These are phyloP conservation scores for Syngnathus floridae DNA, from an alignment of 2,113 vertebrate species.

Conservation along the genomic window DNA sequence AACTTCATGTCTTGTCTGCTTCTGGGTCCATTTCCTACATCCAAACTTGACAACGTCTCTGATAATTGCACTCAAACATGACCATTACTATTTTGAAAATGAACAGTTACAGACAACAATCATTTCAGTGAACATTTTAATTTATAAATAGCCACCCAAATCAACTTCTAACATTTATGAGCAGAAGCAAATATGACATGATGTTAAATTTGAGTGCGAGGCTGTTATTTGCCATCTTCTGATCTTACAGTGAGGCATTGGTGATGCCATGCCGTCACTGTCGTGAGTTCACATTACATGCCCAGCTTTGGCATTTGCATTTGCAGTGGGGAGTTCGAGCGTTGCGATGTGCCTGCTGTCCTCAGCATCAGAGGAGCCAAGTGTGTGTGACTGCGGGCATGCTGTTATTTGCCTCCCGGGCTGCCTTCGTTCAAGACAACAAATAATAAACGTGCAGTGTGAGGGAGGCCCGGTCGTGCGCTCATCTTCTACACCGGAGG, in stretches of 20 bases:
- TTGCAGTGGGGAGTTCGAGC: constrained; percentile 9
- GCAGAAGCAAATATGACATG: neutral
- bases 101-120: constrained; percentile 11
- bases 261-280: constrained; percentile 16
- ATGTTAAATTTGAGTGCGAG: neutral
- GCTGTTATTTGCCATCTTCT: constrained; percentile 16
- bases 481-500: constrained; percentile 14
- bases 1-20: too few relatives aligned
- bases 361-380: constrained; percentile 1
- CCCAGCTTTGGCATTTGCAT: constrained; percentile 30
- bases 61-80: neutral
- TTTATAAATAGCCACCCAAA: constrained; percentile 25
- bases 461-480: constrained; percentile 43
- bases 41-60: neutral
- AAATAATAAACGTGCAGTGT: constrained; percentile 25
- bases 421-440: constrained; percentile 34
- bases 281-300: constrained; percentile 28
- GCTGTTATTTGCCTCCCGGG: constrained; percentile 1
- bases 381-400: constrained; percentile 23
- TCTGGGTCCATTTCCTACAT: too few relatives aligned
- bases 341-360: constrained; percentile 25
- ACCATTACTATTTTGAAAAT: constrained; percentile 3
- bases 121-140: constrained; percentile 5
- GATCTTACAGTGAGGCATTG: constrained; percentile 10
- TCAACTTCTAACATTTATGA: constrained; percentile 24